Evolutionary conservation across 1,140 invertebrate species (phyloP).

Genomic region (Danaus melanippus): DNA sequence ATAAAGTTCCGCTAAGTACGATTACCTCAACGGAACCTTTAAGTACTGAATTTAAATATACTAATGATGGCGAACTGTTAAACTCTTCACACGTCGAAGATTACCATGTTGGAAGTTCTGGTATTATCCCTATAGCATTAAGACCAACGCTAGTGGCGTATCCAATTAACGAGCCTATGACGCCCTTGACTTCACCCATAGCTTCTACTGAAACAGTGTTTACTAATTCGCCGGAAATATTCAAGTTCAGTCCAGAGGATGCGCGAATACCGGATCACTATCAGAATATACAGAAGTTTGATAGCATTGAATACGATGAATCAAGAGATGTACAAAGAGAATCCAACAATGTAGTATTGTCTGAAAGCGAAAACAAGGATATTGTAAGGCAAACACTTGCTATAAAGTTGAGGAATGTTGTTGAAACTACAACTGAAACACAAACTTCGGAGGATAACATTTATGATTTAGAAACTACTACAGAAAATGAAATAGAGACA

Average conservation of each 20-base stretch:
- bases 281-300: slow-evolving; percentile 25
- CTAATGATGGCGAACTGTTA: slow-evolving; percentile 1
- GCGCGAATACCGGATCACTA: slow-evolving; percentile 55
- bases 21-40: too few relatives aligned
- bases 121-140: slow-evolving; percentile 40
- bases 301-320: slow-evolving; percentile 3
- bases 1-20: too few relatives aligned
- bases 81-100: slow-evolving; percentile 45
- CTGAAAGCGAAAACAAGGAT: slow-evolving; percentile 10
- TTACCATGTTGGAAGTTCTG: slow-evolving; percentile 55
- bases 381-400: slow-evolving; percentile 32
- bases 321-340: too few relatives aligned
- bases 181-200: slow-evolving; percentile 24
- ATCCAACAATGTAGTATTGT: slow-evolving; percentile 3
- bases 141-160: slow-evolving; percentile 22
- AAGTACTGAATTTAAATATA: too few relatives aligned
- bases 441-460: slow-evolving; percentile 18
- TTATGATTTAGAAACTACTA: slow-evolving; percentile 9
- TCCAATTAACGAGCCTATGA: slow-evolving; percentile 28
- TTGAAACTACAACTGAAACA: slow-evolving; percentile 21
- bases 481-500: slow-evolving; percentile 14
- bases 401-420: slow-evolving; percentile 42
- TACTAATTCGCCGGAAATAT: slow-evolving; percentile 43
- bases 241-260: slow-evolving; percentile 56
- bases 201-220: slow-evolving; percentile 15